Base-by-base conservation (phyloP, 2,888 invertebrate species). In the Baronia brevicornis region DNA sequence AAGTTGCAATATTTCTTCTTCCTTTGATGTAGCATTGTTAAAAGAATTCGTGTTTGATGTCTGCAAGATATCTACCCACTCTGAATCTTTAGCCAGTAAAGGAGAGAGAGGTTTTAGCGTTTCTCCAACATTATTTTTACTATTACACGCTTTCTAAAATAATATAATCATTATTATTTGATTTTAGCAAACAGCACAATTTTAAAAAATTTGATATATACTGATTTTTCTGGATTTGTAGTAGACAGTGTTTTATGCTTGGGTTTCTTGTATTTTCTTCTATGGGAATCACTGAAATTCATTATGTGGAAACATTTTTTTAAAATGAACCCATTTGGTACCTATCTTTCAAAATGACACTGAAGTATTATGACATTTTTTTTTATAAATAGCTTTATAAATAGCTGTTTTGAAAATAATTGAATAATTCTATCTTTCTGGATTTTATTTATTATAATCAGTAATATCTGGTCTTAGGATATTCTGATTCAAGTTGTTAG, bases 21-120 rank as follows among this genome's bases (percentile, higher is more conserved):
- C 72, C 19, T 63, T 65, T 27, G 56, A 51, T 19, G 49, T 41
- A 32, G 49, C 41, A 9, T 39, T 45, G 14, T 51, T 34, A n/a
- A 46, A 35, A 3, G 44, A 35, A 9, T 49, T 48, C 5, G 45
- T 19, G 3, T 43, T 31, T 19, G 57, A 32, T n/a, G 57, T 39
- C 35, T 73, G 66, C 44, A 73, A 39, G 44, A 75, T 62, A 45
- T 77, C 69, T 48, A 67, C 64, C 85, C 85, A 85, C 61, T 79
- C 77, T 0, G 86, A 86, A 49, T 85, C 85, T 53, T 79, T 78
- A 5, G 84, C 80, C 39, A 77, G 49, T 31, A 85, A 49, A 2
- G 84, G 72, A 28, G 64, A 73, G 15, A 54, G 36, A 4, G 57
- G 57, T 43, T 56, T 54, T 12, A 32, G 13, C 3, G 25, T 24